A percentile compares a stretch with the other conserved stretches of the same genome.
Evolutionary conservation across 2,888 invertebrate species (phyloP).

Genomic region (Aphodius granarius): DNA sequence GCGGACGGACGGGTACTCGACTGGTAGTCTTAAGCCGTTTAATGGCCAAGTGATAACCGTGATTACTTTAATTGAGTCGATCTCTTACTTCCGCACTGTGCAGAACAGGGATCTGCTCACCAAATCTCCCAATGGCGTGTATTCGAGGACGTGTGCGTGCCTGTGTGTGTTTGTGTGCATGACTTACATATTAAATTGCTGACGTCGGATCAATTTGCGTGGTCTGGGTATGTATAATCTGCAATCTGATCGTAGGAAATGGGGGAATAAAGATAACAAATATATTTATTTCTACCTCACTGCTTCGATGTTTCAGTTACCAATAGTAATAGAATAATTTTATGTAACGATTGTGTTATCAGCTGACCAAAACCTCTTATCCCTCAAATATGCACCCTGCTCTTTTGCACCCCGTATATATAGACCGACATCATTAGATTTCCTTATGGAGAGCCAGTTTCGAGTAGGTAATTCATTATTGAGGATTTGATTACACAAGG

Average conservation of each 20-base stretch:
- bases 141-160: background rate
- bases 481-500: too few species aligned
- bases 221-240: background rate
- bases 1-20: slow-evolving; percentile 49
- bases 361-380: too few species aligned
- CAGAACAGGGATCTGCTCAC: background rate
- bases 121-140: background rate
- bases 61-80: slow-evolving; percentile 73
- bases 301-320: background rate
- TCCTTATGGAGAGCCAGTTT: too few species aligned
- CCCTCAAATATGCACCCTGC: too few species aligned
- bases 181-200: background rate
- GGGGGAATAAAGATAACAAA: background rate
- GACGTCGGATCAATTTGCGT: background rate
- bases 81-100: slow-evolving; percentile 58
- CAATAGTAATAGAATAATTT: background rate
- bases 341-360: too few species aligned
- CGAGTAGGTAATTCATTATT: too few species aligned
- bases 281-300: background rate
- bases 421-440: too few species aligned
- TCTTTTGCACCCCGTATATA: too few species aligned
- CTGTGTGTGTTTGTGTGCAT: background rate
- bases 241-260: background rate
- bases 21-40: slow-evolving; percentile 62
- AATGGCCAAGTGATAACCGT: slow-evolving; percentile 69